Base-by-base conservation (phyloP, 2,113 vertebrate species). In the Mesitornis unicolor region DNA sequence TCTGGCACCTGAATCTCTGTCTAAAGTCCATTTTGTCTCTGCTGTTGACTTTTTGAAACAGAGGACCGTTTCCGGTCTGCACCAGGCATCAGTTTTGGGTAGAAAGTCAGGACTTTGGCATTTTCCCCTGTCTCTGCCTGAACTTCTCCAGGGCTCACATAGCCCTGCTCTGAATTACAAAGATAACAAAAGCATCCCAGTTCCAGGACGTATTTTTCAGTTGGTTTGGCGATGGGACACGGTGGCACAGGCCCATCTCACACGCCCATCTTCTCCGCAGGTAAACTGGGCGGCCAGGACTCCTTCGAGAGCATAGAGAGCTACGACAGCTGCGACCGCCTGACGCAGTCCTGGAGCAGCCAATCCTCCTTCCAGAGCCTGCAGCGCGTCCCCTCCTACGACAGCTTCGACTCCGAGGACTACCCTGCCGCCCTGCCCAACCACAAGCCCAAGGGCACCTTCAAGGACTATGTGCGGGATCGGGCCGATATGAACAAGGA, bases 381-480 rank as follows among this genome's bases (percentile, higher is more conserved):
- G 84, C 99, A 99, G 97, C 99, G 99, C 1, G 99, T 99, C 36
- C 99, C 99, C 6, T 99, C 99, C 59, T 99, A 99, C 1, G 99
- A 99, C 98, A 99, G 99, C 98, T 99, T 99, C 16, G 99, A 99
- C 97, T 99, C 99, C 0, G 99, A 99, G 97, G 99, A 99, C 96
- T 99, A 99, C 90, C 99, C 99, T 1, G 82, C 98, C 1, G 98
- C 99, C 85, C 95, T 99, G 98, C 99, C 99, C 79, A 98, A 98
- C 97, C 99, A 99, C 98, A 99, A 99, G 88, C 99, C 99, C 97
- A 99, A 99, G 98, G 99, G 99, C 97, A 99, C 99, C 95, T 99
- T 99, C 98, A 99, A 99, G 98, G 99, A 99, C 98, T 99, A 99
- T 97, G 99, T 99, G 98, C 98, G 99, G 94, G 99, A 99, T 94